Conservation (phyloP, 2,797 vertebrate species). For the Corythornis leucogaster region DNA sequence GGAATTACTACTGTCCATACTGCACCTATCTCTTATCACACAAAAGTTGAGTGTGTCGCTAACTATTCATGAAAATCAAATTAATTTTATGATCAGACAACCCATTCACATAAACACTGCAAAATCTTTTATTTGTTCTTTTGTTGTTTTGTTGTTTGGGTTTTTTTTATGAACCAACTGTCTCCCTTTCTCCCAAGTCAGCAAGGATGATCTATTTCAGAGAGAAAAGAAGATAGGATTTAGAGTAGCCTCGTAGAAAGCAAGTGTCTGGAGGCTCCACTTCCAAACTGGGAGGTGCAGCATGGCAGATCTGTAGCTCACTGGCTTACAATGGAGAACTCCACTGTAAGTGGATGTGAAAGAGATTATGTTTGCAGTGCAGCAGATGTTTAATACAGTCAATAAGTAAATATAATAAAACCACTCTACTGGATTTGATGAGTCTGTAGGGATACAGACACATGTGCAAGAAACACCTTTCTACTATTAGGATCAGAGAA, state of each 20-base stretch:
- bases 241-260: not conserved
- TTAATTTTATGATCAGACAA: not conserved
- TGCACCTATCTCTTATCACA: not conserved
- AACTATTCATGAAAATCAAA: not conserved
- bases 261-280: not conserved
- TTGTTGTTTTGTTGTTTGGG: too few species aligned
- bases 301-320: not conserved
- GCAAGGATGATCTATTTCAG: not conserved
- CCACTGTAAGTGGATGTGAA: not conserved
- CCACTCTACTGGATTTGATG: not conserved
- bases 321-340: not conserved
- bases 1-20: not conserved
- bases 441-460: not conserved
- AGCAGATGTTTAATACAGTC: not conserved
- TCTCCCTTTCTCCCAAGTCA: not conserved
- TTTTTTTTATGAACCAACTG: not conserved
- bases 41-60: not conserved
- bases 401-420: not conserved
- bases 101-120: not conserved
- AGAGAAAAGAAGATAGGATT: not conserved
- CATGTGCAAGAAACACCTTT: conserved; percentile 24
- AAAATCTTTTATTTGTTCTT: not conserved
- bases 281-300: not conserved
- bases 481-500: conserved; percentile 49
- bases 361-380: not conserved